Base-by-base conservation (phyloP, 2,888 invertebrate species). In the Caprella mutica region DNA sequence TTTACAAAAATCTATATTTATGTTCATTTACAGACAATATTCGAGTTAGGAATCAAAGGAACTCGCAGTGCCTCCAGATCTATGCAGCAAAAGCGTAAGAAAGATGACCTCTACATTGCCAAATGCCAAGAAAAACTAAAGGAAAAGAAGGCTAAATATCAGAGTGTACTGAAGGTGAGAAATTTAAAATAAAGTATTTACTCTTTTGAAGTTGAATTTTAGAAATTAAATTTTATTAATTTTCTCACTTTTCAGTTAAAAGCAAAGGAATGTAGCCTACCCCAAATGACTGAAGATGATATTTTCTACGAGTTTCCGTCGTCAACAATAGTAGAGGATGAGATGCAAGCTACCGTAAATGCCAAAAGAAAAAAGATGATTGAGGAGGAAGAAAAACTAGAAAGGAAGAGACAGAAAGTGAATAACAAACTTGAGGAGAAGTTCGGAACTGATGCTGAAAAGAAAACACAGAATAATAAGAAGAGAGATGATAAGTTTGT, bases 1-100 rank as follows among this genome's bases (percentile, higher is more conserved):
- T 21, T 27, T 39, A 35, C 12, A 26, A 17, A 44, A n/a, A 30
- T 56, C 14, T 21, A 21, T 29, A 35, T 40, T 23, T 60, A 38
- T 38, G 57, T 52, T 58, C 65, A 59, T 66, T 74, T 77, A 38
- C 74, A 91, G 90, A 97, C 94, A 0, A 86, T 97, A 68, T 88
- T 97, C 73, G 97, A 97, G 76, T 78, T 96, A 80, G 85, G 0
- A 86, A 84, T 70, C 79, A 83, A 68, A 82, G 89, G 70, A 85
- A 88, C 0, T 77, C 80, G 1, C 83, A 83, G 70, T 85, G 85
- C 67, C 73, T 81, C 57, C 82, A 87, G 29, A 14, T 38, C 27
- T 0, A 97, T 97, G 94, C 88, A 90, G 72, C 78, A 80, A 12
- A 93, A 92, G 73, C 80, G 96, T 50, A 77, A 81, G 65, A 76